These are phyloP conservation scores for Tenualosa thibaudeaui DNA, from an alignment of 2,797 vertebrate genomes.

Conservation along the genomic window DNA sequence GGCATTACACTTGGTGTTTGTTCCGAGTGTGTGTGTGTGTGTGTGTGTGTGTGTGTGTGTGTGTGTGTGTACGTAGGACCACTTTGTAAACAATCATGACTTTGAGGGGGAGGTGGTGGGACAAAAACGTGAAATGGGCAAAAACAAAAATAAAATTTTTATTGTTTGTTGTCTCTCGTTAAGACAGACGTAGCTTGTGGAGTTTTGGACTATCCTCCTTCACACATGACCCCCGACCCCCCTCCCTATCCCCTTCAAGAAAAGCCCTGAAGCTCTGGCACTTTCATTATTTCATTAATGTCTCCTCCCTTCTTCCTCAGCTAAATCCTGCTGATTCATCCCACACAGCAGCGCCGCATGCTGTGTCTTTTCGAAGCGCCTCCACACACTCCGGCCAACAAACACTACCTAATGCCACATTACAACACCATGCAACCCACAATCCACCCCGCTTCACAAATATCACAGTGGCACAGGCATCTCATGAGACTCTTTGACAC, in stretches of 20 bases:
- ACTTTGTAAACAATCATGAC: slow-evolving; percentile 5
- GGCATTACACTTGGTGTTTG: slow-evolving; percentile 2
- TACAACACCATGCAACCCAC: background rate
- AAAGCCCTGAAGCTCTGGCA: slow-evolving; percentile 12
- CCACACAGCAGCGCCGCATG: slow-evolving; percentile 3
- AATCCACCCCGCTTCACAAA: background rate
- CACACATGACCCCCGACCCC: background rate
- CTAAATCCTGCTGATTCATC: slow-evolving; percentile 27
- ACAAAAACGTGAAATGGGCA: background rate
- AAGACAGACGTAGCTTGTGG: slow-evolving; percentile 10
- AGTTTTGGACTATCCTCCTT: slow-evolving; percentile 2
- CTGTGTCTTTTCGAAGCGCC: slow-evolving; percentile 21
- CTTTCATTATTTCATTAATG: slow-evolving; percentile 22
- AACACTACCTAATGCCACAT: slow-evolving; percentile 23
- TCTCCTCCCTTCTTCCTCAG: slow-evolving; percentile 14
- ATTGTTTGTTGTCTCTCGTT: slow-evolving; percentile 6
- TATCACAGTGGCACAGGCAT: slow-evolving; percentile 9
- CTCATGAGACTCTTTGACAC: slow-evolving; percentile 1
- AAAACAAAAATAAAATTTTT: background rate
- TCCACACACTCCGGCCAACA: slow-evolving; percentile 23
- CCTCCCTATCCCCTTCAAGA: background rate
- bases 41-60: background rate
- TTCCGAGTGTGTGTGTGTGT: background rate
- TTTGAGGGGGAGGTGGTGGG: background rate
- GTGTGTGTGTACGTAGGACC: background rate